Conservation (phyloP, 1,140 invertebrate species). For the Metaphire vulgaris region DNA sequence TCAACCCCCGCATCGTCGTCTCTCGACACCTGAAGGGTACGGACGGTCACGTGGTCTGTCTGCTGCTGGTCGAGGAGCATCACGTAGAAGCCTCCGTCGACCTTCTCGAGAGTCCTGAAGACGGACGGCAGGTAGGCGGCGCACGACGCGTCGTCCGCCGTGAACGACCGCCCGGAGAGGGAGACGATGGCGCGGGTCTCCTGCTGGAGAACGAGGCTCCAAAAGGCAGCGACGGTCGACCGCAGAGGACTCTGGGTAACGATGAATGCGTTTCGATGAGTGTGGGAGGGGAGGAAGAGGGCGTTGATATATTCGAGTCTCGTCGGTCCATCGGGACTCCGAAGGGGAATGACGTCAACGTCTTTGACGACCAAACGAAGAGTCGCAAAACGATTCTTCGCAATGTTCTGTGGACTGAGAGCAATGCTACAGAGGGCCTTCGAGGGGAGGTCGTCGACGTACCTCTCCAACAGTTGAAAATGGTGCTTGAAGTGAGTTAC, state of each 20-base stretch:
- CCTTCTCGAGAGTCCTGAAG: conserved; percentile 31
- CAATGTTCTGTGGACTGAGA: conserved; percentile 33
- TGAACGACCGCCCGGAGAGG: conserved; percentile 38
- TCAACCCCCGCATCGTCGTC: background rate
- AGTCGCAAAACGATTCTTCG: conserved; percentile 44
- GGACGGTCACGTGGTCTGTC: conserved; percentile 41
- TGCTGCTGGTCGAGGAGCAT: conserved; percentile 38
- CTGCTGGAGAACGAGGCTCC: conserved; percentile 48
- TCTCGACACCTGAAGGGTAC: conserved; percentile 26
- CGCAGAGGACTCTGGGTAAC: conserved; percentile 48
- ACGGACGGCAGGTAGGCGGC: conserved; percentile 43
- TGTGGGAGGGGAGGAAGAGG: conserved; percentile 41
- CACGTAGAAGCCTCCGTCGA: conserved; percentile 42
- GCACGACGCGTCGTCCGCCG: conserved; percentile 43
- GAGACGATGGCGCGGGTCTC: conserved; percentile 43
- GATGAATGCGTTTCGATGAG: conserved; percentile 40
- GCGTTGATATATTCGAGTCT: conserved; percentile 34
- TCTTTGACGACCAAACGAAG: conserved; percentile 29
- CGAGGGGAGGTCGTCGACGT: conserved; percentile 32
- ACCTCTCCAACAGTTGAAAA: conserved; percentile 40
- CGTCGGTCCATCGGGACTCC: background rate
- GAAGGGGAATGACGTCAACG: background rate
- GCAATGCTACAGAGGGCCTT: conserved; percentile 35
- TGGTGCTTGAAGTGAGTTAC: conserved; percentile 44
- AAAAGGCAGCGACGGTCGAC: conserved; percentile 49